Conservation (phyloP, 2,113 vertebrate genomes). For the Notarius quadriscutis region DNA sequence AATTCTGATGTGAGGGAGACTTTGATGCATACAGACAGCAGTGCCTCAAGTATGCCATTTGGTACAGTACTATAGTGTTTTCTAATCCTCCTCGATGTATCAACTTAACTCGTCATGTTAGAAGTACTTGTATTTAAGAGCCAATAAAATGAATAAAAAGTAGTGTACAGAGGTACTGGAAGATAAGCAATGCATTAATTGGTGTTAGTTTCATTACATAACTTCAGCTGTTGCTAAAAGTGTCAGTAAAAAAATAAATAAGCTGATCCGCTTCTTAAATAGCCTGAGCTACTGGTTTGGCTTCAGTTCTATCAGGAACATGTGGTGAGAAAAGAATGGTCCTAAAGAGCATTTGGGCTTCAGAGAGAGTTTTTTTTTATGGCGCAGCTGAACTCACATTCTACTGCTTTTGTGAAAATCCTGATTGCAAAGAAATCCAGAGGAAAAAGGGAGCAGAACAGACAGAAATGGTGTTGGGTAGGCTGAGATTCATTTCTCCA, state of each 20-base stretch:
- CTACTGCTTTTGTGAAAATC: not conserved
- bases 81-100: not conserved
- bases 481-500: not conserved
- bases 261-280: not conserved
- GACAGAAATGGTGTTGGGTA: not conserved
- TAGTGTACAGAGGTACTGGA: not conserved
- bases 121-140: not conserved
- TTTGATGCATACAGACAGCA: not conserved
- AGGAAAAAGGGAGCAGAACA: not conserved
- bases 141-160: not conserved
- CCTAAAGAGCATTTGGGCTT: constrained; percentile 12
- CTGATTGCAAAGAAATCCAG: constrained; percentile 1
- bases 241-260: not conserved
- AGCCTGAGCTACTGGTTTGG: constrained; percentile 25
- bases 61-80: not conserved
- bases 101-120: not conserved
- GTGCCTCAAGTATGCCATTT: not conserved
- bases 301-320: constrained; percentile 23
- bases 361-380: constrained; percentile 27
- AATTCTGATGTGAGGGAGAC: no score
- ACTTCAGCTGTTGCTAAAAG: not conserved
- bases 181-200: not conserved
- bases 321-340: constrained; percentile 7
- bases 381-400: constrained; percentile 18
- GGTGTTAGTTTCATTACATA: not conserved